Evolutionary conservation across 2,888 invertebrate genomes (phyloP).

Genomic region (Dryobota labecula): DNA sequence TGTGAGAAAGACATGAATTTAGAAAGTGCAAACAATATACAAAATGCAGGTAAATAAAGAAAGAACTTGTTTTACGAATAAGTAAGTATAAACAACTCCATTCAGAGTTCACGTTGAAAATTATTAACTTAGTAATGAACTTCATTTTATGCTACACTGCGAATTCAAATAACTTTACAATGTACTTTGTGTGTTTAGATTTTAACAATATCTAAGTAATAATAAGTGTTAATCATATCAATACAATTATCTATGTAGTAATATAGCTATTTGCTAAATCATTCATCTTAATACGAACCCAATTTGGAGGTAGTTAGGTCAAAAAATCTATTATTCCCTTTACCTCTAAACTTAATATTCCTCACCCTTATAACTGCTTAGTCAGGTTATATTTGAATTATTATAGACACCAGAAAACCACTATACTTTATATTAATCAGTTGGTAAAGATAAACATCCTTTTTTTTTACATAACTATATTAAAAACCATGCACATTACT

Average conservation of each 20-base stretch:
- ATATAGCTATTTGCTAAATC: not conserved
- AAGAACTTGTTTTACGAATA: constrained; percentile 6
- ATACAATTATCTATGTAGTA: not conserved
- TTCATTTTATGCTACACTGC: not conserved
- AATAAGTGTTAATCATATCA: not conserved
- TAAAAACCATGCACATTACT: too few species aligned
- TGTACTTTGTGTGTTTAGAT: not conserved
- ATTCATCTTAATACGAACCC: not conserved
- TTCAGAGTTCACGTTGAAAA: not conserved
- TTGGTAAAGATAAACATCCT: too few species aligned
- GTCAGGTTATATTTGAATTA: not conserved
- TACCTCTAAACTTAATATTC: not conserved
- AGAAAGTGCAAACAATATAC: constrained; percentile 21
- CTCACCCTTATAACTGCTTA: not conserved
- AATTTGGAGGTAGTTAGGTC: not conserved
- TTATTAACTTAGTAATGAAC: not conserved
- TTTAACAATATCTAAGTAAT: too few species aligned
- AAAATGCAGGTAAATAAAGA: constrained; percentile 52
- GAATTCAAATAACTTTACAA: not conserved
- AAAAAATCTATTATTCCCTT: not conserved
- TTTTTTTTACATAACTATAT: too few species aligned
- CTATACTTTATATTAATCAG: not conserved
- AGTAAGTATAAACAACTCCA: not conserved
- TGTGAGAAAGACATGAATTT: constrained; percentile 26
- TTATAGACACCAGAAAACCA: not conserved